phyloP scores from a whole-genome alignment of 2,888 invertebrate species.

The Pandemis heparana region DNA sequence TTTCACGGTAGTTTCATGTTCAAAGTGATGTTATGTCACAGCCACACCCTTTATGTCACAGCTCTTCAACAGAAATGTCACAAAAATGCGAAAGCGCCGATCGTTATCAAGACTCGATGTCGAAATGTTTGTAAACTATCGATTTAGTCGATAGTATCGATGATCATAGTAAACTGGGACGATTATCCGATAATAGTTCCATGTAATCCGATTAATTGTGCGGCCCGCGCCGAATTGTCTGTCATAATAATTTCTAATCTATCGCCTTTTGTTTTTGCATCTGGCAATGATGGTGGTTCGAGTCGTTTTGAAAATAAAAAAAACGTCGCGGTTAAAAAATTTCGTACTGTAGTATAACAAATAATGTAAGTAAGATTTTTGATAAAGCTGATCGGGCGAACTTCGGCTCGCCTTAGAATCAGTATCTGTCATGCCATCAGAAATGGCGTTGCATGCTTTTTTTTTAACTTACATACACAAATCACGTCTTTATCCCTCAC shows the following conservation, averaged over 20 bases:
- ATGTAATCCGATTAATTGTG: slow-evolving; percentile 47
- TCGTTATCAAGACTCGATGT: slow-evolving; percentile 71
- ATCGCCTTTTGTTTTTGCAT: slow-evolving; percentile 39
- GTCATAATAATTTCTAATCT: slow-evolving; percentile 43
- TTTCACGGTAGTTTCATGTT: no score
- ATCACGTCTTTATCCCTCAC: no score
- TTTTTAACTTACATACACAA: no score
- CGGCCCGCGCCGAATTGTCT: slow-evolving; percentile 41
- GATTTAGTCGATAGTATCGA: slow-evolving; percentile 57
- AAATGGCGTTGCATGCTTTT: no score
- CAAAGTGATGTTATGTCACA: no score
- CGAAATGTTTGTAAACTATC: slow-evolving; percentile 83
- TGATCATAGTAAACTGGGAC: slow-evolving; percentile 61
- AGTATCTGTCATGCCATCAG: no score
- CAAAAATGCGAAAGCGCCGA: slow-evolving; percentile 50
- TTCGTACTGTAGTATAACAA: no score
- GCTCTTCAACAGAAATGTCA: slow-evolving; percentile 32
- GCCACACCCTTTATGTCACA: slow-evolving; percentile 17
- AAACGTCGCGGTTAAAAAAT: no score
- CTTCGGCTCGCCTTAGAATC: no score
- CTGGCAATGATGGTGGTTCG: slow-evolving; percentile 10
- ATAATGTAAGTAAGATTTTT: no score
- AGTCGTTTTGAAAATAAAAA: background rate
- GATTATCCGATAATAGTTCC: slow-evolving; percentile 50
- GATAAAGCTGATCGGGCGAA: no score